These are phyloP conservation scores for Agriotes lineatus DNA, from an alignment of 2,888 invertebrate genomes.

Conservation along the genomic window DNA sequence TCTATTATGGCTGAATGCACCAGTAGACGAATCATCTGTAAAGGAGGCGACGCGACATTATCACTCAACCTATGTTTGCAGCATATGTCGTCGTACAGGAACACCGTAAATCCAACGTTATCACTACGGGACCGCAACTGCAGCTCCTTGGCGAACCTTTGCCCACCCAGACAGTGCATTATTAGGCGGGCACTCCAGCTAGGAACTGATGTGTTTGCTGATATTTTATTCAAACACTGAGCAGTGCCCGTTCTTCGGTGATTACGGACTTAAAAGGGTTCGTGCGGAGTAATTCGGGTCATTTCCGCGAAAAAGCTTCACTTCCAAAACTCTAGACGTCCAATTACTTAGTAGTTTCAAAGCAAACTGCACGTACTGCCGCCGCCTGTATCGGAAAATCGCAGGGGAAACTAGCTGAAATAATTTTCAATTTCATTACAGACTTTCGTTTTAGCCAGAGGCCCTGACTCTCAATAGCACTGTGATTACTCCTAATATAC, in stretches of 20 bases:
- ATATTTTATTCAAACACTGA: conserved; percentile 45
- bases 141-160: conserved; percentile 38
- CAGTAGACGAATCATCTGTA: conserved; percentile 30
- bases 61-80: conserved; percentile 37
- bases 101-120: conserved; percentile 31
- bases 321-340: conserved; percentile 45
- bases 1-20: conserved; percentile 40
- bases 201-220: conserved; percentile 24
- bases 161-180: conserved; percentile 41
- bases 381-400: conserved; percentile 28
- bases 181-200: conserved; percentile 40
- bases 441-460: conserved; percentile 32
- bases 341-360: conserved; percentile 46
- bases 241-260: conserved; percentile 36
- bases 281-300: conserved; percentile 45
- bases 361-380: conserved; percentile 29
- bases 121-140: conserved; percentile 40
- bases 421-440: conserved; percentile 43
- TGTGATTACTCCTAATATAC: conserved; percentile 39
- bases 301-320: conserved; percentile 43
- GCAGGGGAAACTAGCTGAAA: conserved; percentile 31
- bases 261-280: conserved; percentile 44
- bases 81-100: conserved; percentile 34
- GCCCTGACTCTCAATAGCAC: conserved; percentile 26
- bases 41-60: conserved; percentile 37